Base-by-base conservation (phyloP, 2,888 invertebrate species). In the Leptopilina drosophilae region DNA sequence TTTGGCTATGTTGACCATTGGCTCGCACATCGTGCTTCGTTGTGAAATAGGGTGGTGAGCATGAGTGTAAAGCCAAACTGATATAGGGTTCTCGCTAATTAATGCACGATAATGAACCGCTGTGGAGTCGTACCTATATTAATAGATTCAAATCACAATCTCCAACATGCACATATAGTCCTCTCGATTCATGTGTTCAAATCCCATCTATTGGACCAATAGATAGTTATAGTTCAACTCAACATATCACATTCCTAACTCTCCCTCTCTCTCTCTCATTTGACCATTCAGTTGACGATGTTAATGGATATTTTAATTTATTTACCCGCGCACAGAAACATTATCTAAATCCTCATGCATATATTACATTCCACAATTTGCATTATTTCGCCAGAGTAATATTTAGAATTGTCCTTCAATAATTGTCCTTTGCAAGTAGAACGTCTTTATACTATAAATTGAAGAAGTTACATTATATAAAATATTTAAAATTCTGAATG, bases 21-120 rank as follows among this genome's bases (percentile, higher is more conserved):
- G 49, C 20, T 20, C 20, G 20, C 20, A 20, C 20, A 20, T 85
- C 79, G 83, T 77, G 86, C 88, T 87, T 88, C 84, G 85, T 87
- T 87, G 83, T 87, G 85, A 86, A 89, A 89, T 87, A 87, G 87
- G 82, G 78, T 84, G 83, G 83, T 20, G 49, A 49, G 80, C 82
- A 81, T 82, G 49, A 80, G 79, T 80, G 78, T 78, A 81, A 82
- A 80, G 78, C 73, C 80, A 81, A 49, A 80, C 79, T 81, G 87
- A 87, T 88, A 87, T 86, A 88, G 87, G 84, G 84, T 87, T 87
- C 85, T 87, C 85, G 87, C 87, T 90, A 90, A 90, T 90, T 90
- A 90, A 90, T 89, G 87, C 87, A 88, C 88, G 87, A 87, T 90
- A 89, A 90, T 90, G 89, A 90, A 90, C 88, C 87, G 83, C 87